Evolutionary conservation across 2,888 invertebrate species (phyloP).

Genomic region (Apotomis capreana): DNA sequence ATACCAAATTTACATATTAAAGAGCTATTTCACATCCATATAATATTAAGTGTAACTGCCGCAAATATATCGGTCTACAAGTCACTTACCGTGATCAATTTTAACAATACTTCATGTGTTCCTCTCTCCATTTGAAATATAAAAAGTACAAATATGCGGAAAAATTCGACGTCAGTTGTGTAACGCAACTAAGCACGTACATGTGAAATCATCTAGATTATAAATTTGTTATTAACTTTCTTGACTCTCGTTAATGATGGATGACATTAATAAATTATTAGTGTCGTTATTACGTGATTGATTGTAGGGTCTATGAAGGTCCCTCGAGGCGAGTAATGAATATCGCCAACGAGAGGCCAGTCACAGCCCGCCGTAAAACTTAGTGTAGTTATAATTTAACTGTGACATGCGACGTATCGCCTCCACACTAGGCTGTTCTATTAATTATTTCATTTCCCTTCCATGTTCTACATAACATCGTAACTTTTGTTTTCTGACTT

Average conservation of each 20-base stretch:
- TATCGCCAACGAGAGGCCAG: slow-evolving; percentile 44
- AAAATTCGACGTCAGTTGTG: no score
- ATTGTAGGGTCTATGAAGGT: slow-evolving; percentile 1
- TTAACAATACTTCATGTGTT: no score
- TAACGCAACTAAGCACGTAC: no score
- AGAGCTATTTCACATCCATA: no score
- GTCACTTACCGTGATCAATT: no score
- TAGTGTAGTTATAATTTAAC: slow-evolving; percentile 51
- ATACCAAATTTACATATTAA: no score
- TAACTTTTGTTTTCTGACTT: slow-evolving; percentile 60
- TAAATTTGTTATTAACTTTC: neutral
- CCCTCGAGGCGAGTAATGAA: neutral
- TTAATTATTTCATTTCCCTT: slow-evolving; percentile 52
- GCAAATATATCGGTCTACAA: no score
- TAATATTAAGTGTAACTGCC: no score
- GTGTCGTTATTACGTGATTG: neutral
- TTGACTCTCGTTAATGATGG: neutral
- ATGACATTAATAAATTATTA: neutral
- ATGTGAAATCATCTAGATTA: neutral
- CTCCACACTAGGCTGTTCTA: slow-evolving; percentile 62
- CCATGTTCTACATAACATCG: slow-evolving; percentile 53
- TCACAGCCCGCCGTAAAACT: slow-evolving; percentile 53
- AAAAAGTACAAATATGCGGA: no score
- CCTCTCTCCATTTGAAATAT: no score
- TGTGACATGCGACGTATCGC: slow-evolving; percentile 48